Evolutionary conservation across 1,140 invertebrate species (phyloP).

Genomic region (Aphis craccivora): DNA sequence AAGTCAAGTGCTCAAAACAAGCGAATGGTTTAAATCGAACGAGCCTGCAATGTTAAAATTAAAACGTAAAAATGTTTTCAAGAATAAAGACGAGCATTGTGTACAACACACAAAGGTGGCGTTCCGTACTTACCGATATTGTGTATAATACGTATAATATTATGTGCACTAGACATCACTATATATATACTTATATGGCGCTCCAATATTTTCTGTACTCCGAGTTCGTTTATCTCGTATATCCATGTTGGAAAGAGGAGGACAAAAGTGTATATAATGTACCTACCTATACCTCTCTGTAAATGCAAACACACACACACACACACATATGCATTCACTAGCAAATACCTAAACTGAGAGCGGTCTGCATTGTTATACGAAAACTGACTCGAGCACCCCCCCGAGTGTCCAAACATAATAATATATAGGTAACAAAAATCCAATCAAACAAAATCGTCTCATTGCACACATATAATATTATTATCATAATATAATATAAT

Average conservation of each 20-base stretch:
- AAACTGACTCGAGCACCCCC: background rate
- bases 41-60: background rate
- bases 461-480: background rate
- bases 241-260: background rate
- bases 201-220: background rate
- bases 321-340: background rate
- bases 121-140: background rate
- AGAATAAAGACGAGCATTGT: background rate
- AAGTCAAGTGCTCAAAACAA: background rate
- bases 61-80: background rate
- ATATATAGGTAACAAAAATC: background rate
- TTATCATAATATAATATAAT: background rate
- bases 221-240: background rate
- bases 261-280: background rate
- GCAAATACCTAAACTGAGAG: background rate
- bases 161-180: background rate
- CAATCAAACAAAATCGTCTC: constrained; percentile 14
- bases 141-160: background rate
- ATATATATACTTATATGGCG: background rate
- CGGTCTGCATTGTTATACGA: background rate
- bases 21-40: background rate
- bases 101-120: background rate
- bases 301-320: background rate
- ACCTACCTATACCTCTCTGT: background rate
- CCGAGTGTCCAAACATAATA: background rate